These are phyloP conservation scores for Teleogryllus oceanicus DNA, from an alignment of 2,888 invertebrate species.

Conservation along the genomic window DNA sequence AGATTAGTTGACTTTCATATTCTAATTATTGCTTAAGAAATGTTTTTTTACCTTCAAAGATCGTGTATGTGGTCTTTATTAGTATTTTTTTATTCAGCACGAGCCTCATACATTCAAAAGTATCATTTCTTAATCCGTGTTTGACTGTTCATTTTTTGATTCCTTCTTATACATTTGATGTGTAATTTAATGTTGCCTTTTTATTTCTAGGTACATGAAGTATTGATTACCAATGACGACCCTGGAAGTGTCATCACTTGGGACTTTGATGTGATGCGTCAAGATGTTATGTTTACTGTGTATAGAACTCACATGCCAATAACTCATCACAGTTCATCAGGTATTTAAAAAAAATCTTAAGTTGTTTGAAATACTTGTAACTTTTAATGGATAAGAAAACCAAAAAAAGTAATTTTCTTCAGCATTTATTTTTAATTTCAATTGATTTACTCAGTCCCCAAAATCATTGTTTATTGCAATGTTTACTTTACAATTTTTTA, in stretches of 20 bases:
- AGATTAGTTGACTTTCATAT: no score
- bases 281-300: conserved; percentile 82
- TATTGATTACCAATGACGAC: conserved; percentile 74
- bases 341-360: conserved; percentile 23
- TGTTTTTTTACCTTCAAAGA: no score
- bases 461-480: no score
- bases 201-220: conserved; percentile 63
- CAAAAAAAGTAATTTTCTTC: no score
- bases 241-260: conserved; percentile 88
- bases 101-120: conserved; percentile 19
- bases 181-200: conserved; percentile 20
- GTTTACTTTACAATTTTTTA: no score
- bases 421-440: no score
- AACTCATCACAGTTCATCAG: conserved; percentile 35
- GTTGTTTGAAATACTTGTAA: not conserved
- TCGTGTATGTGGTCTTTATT: conserved; percentile 21
- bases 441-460: no score
- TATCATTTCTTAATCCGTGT: not conserved
- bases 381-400: no score
- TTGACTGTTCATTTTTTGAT: not conserved
- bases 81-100: not conserved
- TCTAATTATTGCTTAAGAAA: no score
- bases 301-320: conserved; percentile 49
- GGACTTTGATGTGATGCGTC: conserved; percentile 93
- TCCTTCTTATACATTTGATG: not conserved